Evolutionary conservation across 2,888 invertebrate genomes (phyloP).

Genomic region (Drosophila nr. medialis): DNA sequence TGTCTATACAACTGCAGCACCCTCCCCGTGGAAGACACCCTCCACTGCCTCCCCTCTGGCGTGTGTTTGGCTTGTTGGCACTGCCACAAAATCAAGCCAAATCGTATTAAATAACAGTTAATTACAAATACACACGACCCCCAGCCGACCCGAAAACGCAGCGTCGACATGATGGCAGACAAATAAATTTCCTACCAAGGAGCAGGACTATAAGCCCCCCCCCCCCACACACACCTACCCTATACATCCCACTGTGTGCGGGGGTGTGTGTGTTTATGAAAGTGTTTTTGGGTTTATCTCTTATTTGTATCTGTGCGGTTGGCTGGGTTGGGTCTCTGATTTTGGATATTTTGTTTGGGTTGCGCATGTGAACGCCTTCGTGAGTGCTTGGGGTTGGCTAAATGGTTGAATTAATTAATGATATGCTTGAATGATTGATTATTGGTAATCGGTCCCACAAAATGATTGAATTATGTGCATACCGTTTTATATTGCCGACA

Average conservation of each 20-base stretch:
- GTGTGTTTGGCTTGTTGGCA: conserved; percentile 45
- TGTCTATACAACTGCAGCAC: conserved; percentile 22
- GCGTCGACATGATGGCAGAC: conserved; percentile 54
- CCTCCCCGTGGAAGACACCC: no score
- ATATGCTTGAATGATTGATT: conserved; percentile 74
- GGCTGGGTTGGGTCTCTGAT: conserved; percentile 7
- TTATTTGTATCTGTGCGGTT: conserved; percentile 46
- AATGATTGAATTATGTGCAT: conserved; percentile 74
- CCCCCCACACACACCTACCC: background rate
- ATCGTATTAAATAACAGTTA: conserved; percentile 79
- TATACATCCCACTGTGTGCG: conserved; percentile 13
- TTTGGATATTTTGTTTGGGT: conserved; percentile 7
- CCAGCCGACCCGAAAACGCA: conserved; percentile 39
- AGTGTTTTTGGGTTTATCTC: conserved; percentile 50
- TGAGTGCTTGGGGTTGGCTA: conserved; percentile 64
- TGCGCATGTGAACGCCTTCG: conserved; percentile 37
- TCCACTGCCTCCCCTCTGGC: background rate
- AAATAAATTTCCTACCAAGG: conserved; percentile 50
- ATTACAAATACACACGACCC: conserved; percentile 66
- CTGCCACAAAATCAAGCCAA: conserved; percentile 64
- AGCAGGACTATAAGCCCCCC: conserved; percentile 4
- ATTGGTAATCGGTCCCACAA: conserved; percentile 39
- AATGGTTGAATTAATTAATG: conserved; percentile 75
- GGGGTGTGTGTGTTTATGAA: conserved; percentile 24
- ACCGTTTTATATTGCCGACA: conserved; percentile 31